A percentile compares a stretch with the other conserved stretches of the same genome.
Evolutionary conservation across 2,113 vertebrate genomes (phyloP).

Genomic region (Sporophila hypoxantha): DNA sequence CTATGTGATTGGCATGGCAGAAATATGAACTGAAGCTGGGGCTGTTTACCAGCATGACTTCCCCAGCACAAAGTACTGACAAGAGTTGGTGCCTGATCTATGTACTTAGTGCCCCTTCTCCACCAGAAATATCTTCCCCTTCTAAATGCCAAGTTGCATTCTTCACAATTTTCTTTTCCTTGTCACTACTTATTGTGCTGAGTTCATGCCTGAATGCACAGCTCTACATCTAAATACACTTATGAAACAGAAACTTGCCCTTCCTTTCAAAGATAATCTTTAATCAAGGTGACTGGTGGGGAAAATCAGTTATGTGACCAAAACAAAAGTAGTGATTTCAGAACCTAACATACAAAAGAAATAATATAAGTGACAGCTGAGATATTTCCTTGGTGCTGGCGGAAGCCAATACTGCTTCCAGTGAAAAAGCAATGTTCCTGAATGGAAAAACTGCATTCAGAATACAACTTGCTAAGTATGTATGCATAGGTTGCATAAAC

Average conservation of each 20-base stretch:
- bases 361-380: not conserved
- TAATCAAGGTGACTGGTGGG: conserved; percentile 13
- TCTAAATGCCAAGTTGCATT: not conserved
- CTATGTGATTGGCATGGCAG: fast-evolving
- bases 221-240: not conserved
- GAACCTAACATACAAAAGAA: not conserved
- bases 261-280: not conserved
- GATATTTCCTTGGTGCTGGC: not conserved
- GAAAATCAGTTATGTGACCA: not conserved
- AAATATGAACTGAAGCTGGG: not conserved
- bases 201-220: not conserved
- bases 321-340: not conserved
- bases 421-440: not conserved
- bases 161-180: not conserved
- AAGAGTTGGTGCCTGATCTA: not conserved
- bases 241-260: not conserved
- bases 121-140: not conserved
- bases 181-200: not conserved
- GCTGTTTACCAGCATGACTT: not conserved
- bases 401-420: not conserved
- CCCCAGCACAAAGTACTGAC: not conserved
- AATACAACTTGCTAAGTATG: not conserved
- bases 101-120: not conserved
- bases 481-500: not conserved
- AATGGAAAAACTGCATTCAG: not conserved